phyloP scores from a whole-genome alignment of 2,113 vertebrate genomes.

The Abramis brama region DNA sequence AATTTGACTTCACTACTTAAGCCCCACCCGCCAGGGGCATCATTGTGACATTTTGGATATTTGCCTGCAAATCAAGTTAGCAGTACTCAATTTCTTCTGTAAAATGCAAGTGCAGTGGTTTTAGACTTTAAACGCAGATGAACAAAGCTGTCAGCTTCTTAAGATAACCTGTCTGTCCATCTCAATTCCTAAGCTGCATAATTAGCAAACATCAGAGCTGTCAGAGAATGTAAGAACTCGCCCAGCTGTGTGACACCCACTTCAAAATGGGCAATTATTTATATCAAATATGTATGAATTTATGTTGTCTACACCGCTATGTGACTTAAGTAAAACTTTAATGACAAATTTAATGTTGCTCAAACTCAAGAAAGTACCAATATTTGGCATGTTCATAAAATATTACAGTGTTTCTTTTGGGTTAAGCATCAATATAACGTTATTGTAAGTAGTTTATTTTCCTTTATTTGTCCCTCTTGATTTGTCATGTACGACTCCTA shows the following conservation, averaged over 20 bases:
- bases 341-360: not conserved
- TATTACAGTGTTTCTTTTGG: not conserved
- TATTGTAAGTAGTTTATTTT: not conserved
- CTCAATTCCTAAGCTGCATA: not conserved
- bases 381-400: not conserved
- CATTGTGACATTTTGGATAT: not conserved
- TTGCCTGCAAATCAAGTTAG: not conserved
- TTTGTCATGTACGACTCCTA: not conserved
- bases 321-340: not conserved
- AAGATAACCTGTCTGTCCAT: slow-evolving; percentile 12
- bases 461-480: not conserved
- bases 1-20: too few species aligned
- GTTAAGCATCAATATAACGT: not conserved
- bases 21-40: not conserved
- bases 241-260: not conserved
- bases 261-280: not conserved
- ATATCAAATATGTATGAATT: slow-evolving; percentile 28
- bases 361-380: slow-evolving; percentile 7
- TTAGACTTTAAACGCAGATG: not conserved
- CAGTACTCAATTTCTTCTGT: not conserved
- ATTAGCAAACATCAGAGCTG: slow-evolving; percentile 6
- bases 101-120: not conserved
- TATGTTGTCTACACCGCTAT: not conserved
- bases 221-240: not conserved
- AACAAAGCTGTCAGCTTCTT: slow-evolving; percentile 15